Evolutionary conservation across 2,797 vertebrate genomes (phyloP).

Genomic region (Pteronotus mesoamericanus): DNA sequence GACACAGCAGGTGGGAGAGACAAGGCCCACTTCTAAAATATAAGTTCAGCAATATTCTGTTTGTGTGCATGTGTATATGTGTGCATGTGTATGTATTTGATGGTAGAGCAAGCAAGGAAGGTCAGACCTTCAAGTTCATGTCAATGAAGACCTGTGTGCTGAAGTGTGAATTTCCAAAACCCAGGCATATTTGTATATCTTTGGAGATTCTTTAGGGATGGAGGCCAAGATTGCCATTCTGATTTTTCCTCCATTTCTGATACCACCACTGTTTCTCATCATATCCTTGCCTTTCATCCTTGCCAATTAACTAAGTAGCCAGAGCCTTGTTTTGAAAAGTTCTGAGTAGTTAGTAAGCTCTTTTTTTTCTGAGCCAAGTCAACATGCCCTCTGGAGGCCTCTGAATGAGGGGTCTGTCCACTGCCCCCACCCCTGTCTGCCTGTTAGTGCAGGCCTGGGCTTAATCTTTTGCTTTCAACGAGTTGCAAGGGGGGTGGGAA

Average conservation of each 20-base stretch:
- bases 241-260: slow-evolving; percentile 68
- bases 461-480: slow-evolving; percentile 76
- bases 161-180: slow-evolving; percentile 70
- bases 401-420: slow-evolving; percentile 55
- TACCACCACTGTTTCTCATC: slow-evolving; percentile 69
- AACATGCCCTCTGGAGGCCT: slow-evolving; percentile 57
- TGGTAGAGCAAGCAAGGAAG: background rate
- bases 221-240: slow-evolving; percentile 55
- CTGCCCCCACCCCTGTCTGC: slow-evolving; percentile 55
- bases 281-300: slow-evolving; percentile 79
- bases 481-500: slow-evolving; percentile 33
- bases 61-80: background rate
- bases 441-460: background rate
- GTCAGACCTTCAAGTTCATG: slow-evolving; percentile 53
- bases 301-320: slow-evolving; percentile 79
- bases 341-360: slow-evolving; percentile 67
- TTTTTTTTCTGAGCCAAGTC: slow-evolving; percentile 58
- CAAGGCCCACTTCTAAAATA: slow-evolving; percentile 33
- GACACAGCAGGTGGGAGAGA: background rate
- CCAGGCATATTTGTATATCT: slow-evolving; percentile 58
- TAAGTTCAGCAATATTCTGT: slow-evolving; percentile 2
- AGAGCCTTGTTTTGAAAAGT: slow-evolving; percentile 70
- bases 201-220: slow-evolving; percentile 58
- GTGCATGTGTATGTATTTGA: background rate
- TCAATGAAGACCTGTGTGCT: slow-evolving; percentile 58